These are phyloP conservation scores for Drosophila melanosoma DNA, from an alignment of 2,888 invertebrate species.

Conservation along the genomic window DNA sequence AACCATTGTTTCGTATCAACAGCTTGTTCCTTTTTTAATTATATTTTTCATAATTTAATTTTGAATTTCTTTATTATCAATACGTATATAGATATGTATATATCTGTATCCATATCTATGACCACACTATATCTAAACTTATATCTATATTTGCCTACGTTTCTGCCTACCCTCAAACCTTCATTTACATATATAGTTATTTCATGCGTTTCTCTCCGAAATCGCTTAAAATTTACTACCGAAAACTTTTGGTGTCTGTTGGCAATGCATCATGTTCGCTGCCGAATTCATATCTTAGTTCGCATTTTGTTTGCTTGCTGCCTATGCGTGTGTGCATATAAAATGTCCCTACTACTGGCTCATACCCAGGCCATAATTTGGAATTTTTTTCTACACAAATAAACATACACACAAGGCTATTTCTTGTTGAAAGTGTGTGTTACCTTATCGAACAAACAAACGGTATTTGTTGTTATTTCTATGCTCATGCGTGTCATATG, in stretches of 20 bases:
- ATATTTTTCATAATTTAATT: neutral
- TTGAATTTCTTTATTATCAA: neutral
- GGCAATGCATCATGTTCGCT: conserved; percentile 64
- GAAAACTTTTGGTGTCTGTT: conserved; percentile 72
- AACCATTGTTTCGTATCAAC: too few species aligned
- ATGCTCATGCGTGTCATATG: conserved; percentile 46
- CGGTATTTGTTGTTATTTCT: conserved; percentile 43
- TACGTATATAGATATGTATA: neutral
- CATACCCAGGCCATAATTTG: conserved; percentile 64
- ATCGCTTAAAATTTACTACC: conserved; percentile 79
- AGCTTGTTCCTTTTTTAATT: too few species aligned
- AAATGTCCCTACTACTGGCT: conserved; percentile 53
- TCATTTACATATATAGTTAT: conserved; percentile 1
- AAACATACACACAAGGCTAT: conserved; percentile 6
- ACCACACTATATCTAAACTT: neutral
- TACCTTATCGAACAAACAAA: conserved; percentile 78
- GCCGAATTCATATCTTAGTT: conserved; percentile 55
- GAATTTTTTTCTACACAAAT: conserved; percentile 30
- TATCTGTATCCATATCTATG: too few species aligned
- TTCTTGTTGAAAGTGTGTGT: conserved; percentile 14
- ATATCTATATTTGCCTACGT: neutral
- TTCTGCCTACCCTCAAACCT: conserved; percentile 26
- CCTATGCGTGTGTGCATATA: conserved; percentile 74
- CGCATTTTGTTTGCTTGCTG: conserved; percentile 30
- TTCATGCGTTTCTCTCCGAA: conserved; percentile 55